Base-by-base conservation (phyloP, 2,888 invertebrate genomes). In the Zeuzera pyrina region DNA sequence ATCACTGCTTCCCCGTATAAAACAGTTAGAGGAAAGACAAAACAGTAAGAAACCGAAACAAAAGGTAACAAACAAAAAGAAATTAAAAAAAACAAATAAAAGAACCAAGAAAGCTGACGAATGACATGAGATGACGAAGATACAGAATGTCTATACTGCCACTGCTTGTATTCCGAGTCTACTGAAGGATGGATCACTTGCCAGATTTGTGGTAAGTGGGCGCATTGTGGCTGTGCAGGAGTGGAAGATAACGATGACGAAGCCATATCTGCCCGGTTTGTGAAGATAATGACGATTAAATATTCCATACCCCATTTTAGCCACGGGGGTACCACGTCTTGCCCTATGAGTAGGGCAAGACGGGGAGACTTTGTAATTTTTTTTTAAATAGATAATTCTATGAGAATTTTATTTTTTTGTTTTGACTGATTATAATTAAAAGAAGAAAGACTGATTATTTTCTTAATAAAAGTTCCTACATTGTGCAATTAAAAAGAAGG, bases 181-280 rank as follows among this genome's bases (percentile, higher is more conserved):
- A 42, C 34, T 29, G 48, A 48, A 45, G 46, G 51, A n/a, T 50
- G 47, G 41, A 41, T 33, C 15, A 35, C 41, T 13, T 46, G 50
- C 39, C 27, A 38, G 12, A 26, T 15, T 11, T 49, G 47, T 31
- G 34, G 35, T 7, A 41, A 41, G 30, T 49, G 46, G 42, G 42
- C 47, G 15, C 42, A 49, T 30, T 43, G 43, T 35, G 32, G 33
- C 29, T 49, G 46, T 39, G 44, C 50, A 30, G 45, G 49, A 7
- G 32, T 46, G 26, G 44, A 47, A 10, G 45, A 49, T 25, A 38
- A 48, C 15, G 43, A 49, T 25, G 50, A 51, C 15, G 42, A 46
- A 13, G 37, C 49, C 16, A 34, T 33, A 12, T 39, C 46, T 36
- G 36, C 28, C n/a, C n/a, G n/a, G n/a, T n/a, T 12, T 49, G 44